Percentiles rank a stretch among this genome's conserved stretches.
phyloP scores from a whole-genome alignment of 2,888 invertebrate genomes.

The Coelinius sp. region DNA sequence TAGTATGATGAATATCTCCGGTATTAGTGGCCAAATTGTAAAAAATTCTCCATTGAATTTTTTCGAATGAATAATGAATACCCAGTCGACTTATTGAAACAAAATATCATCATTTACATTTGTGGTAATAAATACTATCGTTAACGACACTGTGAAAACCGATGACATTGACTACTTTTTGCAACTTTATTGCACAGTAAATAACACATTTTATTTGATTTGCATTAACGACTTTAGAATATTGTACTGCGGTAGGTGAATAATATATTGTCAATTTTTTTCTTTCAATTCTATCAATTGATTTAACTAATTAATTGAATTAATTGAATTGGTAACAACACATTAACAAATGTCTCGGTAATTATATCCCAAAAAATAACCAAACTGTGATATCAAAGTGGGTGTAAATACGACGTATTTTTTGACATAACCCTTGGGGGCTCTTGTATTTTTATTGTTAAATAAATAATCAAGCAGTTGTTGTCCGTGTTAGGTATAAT shows the following conservation, averaged over 20 bases:
- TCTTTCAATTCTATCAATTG: not conserved
- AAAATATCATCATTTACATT: slow-evolving; percentile 62
- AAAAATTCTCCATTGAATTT: not conserved
- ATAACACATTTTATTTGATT: slow-evolving; percentile 65
- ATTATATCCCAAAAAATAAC: not conserved
- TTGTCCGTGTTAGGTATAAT: slow-evolving; percentile 65
- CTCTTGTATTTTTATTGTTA: slow-evolving; percentile 58
- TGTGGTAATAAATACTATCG: slow-evolving; percentile 68
- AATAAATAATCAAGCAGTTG: slow-evolving; percentile 68
- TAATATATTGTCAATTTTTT: slow-evolving; percentile 46
- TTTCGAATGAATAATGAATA: not conserved
- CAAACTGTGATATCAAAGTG: not conserved
- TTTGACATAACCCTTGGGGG: not conserved
- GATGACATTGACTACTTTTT: slow-evolving; percentile 46
- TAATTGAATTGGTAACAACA: not conserved
- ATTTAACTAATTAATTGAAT: not conserved
- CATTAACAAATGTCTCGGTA: not conserved
- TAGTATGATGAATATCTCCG: not conserved
- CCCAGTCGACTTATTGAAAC: slow-evolving; percentile 3
- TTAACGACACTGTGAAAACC: slow-evolving; percentile 61
- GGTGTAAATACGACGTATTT: not conserved
- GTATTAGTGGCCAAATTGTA: not conserved
- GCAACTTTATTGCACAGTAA: slow-evolving; percentile 68
- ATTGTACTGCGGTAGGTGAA: slow-evolving; percentile 60
- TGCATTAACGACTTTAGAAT: slow-evolving; percentile 9